Conservation (phyloP, 2,888 invertebrate species). For the Scrobipalpa atriplicella region DNA sequence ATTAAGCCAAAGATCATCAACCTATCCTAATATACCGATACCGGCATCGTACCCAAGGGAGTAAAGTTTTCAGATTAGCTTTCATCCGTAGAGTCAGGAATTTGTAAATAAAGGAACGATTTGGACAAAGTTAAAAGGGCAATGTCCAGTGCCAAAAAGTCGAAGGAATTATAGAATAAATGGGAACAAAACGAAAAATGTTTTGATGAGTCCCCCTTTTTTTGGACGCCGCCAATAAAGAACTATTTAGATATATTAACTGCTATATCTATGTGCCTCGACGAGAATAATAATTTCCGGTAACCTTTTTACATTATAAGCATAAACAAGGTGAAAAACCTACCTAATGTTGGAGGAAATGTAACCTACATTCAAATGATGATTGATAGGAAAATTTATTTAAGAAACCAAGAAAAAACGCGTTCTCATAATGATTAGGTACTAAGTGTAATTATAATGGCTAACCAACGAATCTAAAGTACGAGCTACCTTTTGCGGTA, state of each 20-base stretch:
- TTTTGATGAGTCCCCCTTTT: constrained; percentile 6
- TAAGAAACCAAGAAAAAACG: no score
- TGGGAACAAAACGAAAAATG: not conserved
- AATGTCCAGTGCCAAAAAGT: constrained; percentile 1
- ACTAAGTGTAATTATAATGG: no score
- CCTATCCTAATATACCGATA: not conserved
- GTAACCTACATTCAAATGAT: no score
- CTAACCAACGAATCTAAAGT: no score
- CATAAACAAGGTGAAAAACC: no score
- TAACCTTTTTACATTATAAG: no score
- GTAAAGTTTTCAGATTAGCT: constrained; percentile 8
- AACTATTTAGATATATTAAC: no score
- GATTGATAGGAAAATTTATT: no score
- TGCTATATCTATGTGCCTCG: not conserved
- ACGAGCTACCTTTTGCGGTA: no score
- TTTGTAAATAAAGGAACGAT: not conserved
- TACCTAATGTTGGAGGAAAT: no score
- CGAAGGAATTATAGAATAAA: not conserved
- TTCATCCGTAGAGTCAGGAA: constrained; percentile 6
- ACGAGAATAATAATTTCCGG: no score
- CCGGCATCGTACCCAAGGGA: not conserved
- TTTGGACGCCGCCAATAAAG: not conserved
- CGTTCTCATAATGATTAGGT: no score
- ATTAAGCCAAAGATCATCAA: not conserved
- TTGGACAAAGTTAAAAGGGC: not conserved